Base-by-base conservation (phyloP, 2,888 invertebrate genomes). In the Leucozona laternaria region DNA sequence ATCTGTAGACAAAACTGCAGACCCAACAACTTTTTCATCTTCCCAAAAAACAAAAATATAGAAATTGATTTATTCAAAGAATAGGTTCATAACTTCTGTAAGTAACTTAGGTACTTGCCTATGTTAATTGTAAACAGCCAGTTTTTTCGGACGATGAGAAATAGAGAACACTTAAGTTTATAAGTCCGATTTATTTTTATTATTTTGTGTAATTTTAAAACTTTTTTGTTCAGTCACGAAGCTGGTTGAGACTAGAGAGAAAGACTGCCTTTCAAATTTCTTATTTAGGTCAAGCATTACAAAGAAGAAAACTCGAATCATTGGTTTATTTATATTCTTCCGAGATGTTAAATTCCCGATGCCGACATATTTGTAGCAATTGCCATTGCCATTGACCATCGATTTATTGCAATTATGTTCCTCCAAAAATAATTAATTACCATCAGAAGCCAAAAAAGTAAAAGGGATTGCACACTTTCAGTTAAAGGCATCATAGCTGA, bases 381-480 rank as follows among this genome's bases (percentile, higher is more conserved):
- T 45, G 13, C 11, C 45, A 40, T 40, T 53, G 50, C 62, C 73
- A 62, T 28, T 64, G 75, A 55, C 43, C 75, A 76, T 76, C 75
- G 55, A 22, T 43, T 55, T 53, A 60, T 60, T 40, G 34, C 5
- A 17, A 15, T 50, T 34, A 22, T 22, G 11, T 50, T 15, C 31
- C 48, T 43, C 20, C 22, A 25, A 31, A 66, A 48, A 43, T 28
- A 20, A 60, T 57, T 68, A 68, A 68, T 76, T 55, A 57, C 50
- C 31, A 57, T 34, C 31, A 34, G 57, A 31, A 57, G 66, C 31
- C 45, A 11, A 50, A 60, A 77, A 78, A 78, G 78, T 70, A 70
- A 78, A 70, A 78, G 78, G 60, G 60, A 70, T 57, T 76, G 57
- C 57, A 28, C 10, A 17, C 13, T 25, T 53, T 17, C 13, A 62